Evolutionary conservation across 2,797 vertebrate genomes (phyloP).

Genomic region (Chanos chanos): DNA sequence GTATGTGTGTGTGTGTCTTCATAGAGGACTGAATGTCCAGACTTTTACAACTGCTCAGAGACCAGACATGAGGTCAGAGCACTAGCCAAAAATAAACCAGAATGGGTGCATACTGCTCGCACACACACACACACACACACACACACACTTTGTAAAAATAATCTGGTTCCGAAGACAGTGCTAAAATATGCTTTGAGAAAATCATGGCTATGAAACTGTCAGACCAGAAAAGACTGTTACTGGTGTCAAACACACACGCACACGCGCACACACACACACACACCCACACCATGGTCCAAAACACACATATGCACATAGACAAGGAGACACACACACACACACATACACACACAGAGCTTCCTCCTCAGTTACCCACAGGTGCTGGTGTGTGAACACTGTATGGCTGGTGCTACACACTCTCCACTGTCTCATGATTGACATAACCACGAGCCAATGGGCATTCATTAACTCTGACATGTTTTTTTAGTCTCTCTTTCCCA

Average conservation of each 20-base stretch:
- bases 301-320: slow-evolving; percentile 18
- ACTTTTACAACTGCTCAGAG: slow-evolving; percentile 50
- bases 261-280: not conserved
- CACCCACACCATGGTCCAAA: not conserved
- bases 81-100: slow-evolving; percentile 63
- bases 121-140: slow-evolving; percentile 18
- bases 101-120: slow-evolving; percentile 40
- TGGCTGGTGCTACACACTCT: too few species aligned
- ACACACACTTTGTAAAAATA: slow-evolving; percentile 49
- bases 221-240: not conserved
- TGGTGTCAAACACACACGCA: not conserved
- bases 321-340: slow-evolving; percentile 15
- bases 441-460: too few species aligned
- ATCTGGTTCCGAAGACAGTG: slow-evolving; percentile 57
- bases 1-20: not conserved
- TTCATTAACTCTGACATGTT: too few species aligned
- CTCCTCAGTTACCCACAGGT: too few species aligned
- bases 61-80: slow-evolving; percentile 55
- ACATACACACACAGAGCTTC: slow-evolving; percentile 16
- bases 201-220: slow-evolving; percentile 46
- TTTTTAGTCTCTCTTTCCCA: too few species aligned
- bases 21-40: slow-evolving; percentile 49
- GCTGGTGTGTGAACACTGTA: too few species aligned
- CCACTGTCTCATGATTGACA: too few species aligned
- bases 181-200: slow-evolving; percentile 63